Percentiles rank a stretch among this genome's conserved stretches.
These are phyloP conservation scores for Pachycephala philippinensis DNA, from an alignment of 2,113 vertebrate genomes.

Conservation along the genomic window DNA sequence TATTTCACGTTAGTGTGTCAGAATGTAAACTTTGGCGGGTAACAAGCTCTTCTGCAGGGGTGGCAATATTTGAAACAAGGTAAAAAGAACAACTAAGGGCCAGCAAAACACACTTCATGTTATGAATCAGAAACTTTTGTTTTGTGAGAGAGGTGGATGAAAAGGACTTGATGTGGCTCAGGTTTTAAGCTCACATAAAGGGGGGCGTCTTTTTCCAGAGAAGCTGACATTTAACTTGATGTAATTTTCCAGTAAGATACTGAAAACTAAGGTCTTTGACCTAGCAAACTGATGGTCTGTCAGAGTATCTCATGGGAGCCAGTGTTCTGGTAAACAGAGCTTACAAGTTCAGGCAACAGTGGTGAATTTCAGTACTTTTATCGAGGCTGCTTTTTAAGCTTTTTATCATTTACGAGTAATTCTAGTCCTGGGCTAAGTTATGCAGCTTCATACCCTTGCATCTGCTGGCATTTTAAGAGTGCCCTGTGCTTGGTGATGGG, in stretches of 20 bases:
- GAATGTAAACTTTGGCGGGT: not conserved
- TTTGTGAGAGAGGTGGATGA: not conserved
- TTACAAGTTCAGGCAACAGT: not conserved
- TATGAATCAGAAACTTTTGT: not conserved
- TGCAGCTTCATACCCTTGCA: not conserved
- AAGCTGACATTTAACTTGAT: not conserved
- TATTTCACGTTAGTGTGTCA: not conserved
- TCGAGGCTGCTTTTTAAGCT: not conserved
- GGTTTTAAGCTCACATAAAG: not conserved
- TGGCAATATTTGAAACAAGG: not conserved
- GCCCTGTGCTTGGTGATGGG: not conserved
- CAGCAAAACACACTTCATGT: not conserved
- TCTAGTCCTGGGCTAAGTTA: not conserved
- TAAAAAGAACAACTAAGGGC: not conserved
- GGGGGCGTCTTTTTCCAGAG: not conserved
- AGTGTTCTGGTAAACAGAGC: not conserved
- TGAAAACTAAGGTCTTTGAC: not conserved
- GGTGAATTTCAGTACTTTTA: not conserved
- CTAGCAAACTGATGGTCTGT: not conserved
- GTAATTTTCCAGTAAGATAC: not conserved
- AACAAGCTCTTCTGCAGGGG: not conserved
- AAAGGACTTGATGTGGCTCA: not conserved
- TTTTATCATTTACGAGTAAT: accelerated
- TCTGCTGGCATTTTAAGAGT: not conserved
- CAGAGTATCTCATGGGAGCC: not conserved